Base-by-base conservation (phyloP, 2,888 invertebrate genomes). In the Hoplodrina blanda region DNA sequence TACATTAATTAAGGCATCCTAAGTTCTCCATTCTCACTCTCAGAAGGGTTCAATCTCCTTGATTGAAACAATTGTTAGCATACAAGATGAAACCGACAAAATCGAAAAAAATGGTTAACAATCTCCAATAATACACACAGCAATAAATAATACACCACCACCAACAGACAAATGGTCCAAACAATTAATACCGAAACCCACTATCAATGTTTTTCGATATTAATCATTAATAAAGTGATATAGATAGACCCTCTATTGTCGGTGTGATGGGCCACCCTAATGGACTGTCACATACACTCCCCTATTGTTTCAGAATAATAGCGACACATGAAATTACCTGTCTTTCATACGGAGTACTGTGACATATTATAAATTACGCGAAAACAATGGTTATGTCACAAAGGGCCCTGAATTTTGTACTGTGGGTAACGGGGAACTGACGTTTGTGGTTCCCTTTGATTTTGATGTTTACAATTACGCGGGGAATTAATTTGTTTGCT, bases 261-360 rank as follows among this genome's bases (percentile, higher is more conserved):
- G 83, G 81, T 82, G 80, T 90, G 90, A 91, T 88, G 87, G 86
- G 76, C 84, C 76, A 64, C 76, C 86, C 89, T 95, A 95, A 94
- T 95, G 94, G 93, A 89, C 89, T 95, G 94, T 94, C 95, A 92
- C 83, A 77, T 72, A 85, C 94, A 95, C 87, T 78, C 85, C 75
- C 81, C 92, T 88, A 93, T 95, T 95, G 94, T 94, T 92, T 91
- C 89, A 87, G 89, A 84, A 90, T 90, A 90, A 90, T 89, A 87
- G 87, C 87, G 89, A 90, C 89, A 91, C 88, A 89, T 90, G 91
- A 91, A 94, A 94, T 94, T 93, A 92, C 93, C 93, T 93, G 93
- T 91, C 92, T 90, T 90, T 90, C 90, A 88, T 88, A 81, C 83
- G 73, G 78, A 84, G 79, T 71, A 76, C 82, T 81, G 85, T 89